These are phyloP conservation scores for Malurus elegans DNA, from an alignment of 2,113 vertebrate species.

Conservation along the genomic window DNA sequence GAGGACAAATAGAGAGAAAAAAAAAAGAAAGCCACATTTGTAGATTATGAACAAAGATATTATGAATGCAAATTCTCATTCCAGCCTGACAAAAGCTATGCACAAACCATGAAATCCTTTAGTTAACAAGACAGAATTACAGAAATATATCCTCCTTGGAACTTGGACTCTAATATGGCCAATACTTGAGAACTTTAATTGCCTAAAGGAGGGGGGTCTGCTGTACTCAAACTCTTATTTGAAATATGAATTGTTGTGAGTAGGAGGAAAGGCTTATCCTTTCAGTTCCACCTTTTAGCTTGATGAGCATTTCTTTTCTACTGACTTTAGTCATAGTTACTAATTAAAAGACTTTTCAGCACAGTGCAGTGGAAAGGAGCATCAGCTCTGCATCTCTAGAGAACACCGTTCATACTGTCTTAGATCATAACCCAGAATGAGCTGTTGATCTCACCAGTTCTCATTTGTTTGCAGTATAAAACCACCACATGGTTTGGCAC, in stretches of 20 bases:
- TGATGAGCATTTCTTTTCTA: background rate
- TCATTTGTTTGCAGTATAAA: conserved; percentile 2
- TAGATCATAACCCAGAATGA: conserved; percentile 26
- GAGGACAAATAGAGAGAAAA: background rate
- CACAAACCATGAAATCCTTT: background rate
- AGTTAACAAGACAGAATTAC: background rate
- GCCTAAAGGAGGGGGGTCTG: background rate
- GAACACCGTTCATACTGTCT: background rate
- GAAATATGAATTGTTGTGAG: background rate
- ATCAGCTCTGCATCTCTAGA: background rate
- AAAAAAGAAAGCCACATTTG: background rate
- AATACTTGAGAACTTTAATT: background rate
- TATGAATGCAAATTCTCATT: background rate
- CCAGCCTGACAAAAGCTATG: background rate
- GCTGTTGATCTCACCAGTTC: background rate
- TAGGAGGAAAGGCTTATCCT: background rate
- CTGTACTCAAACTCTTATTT: background rate
- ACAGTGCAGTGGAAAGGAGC: background rate
- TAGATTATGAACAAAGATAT: background rate
- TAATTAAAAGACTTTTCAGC: background rate
- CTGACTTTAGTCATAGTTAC: background rate
- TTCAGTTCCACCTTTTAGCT: background rate
- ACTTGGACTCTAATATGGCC: background rate
- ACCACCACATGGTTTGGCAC: background rate
- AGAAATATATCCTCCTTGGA: background rate